Evolutionary conservation across 2,888 invertebrate species (phyloP), one percentile per base, ranked within the genome.

Genomic region (Cheilosia grossa): DNA sequence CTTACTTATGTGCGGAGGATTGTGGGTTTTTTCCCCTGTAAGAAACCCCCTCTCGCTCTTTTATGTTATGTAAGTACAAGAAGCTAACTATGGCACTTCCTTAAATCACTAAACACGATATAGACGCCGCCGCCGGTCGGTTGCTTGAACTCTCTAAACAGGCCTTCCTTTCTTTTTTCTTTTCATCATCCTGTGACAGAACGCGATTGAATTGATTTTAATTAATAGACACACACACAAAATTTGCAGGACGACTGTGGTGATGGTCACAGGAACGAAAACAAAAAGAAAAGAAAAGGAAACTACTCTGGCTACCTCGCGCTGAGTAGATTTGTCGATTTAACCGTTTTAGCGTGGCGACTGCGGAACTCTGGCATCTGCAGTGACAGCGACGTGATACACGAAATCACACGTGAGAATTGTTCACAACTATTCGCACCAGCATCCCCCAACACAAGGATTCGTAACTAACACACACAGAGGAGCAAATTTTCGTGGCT

Each of bases 351-450:
- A 17, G 64, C 70, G 72, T 72, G 75, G 78, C 66, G 75, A 81
- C 81, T 81, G 75, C 85, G 85, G 75, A 81, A 75, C 81, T 72
- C 66, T 75, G 72, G 75, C 85, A 85, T 85, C 85, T 81, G 85
- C 85, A 81, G 70, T 80, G 83, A 59, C 70, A 85, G 59, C 66
- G 51, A 72, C 66, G 63, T 63, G 61, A 73, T 51, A 58, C 56
- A 72, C 54, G 40, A 69, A 75, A 77, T 77, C 81, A 85, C 75
- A 81, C 67, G 81, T 77, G 81, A 85, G 56, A 77, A 81, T 67
- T 67, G 72, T 72, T 58, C 54, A 81, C 63, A 72, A 61, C 75
- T 64, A 61, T 72, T 77, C 63, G 61, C 49, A 72, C 40, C 72
- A 85, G 85, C 85, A 85, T 83, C 83, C 83, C 56, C 70, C 83